Evolutionary conservation across 2,113 vertebrate species (phyloP).

Genomic region (Passer domesticus): DNA sequence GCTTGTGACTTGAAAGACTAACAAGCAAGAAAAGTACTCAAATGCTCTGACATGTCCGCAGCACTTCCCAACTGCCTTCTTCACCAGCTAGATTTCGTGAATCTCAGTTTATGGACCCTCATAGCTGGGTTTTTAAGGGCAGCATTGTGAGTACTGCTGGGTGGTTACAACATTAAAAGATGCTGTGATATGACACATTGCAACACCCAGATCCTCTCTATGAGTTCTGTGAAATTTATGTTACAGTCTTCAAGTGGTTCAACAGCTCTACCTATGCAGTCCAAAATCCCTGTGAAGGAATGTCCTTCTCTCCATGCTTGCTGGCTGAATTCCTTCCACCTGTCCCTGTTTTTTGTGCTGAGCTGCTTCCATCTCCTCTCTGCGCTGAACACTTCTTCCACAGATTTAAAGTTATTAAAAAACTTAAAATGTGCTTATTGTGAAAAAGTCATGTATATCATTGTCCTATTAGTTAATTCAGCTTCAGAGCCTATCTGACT

Average conservation of each 20-base stretch:
- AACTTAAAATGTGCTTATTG: background rate
- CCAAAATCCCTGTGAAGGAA: background rate
- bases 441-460: background rate
- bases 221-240: background rate
- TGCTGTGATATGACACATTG: background rate
- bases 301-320: background rate
- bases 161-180: background rate
- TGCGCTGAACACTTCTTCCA: background rate
- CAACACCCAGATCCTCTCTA: background rate
- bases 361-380: background rate
- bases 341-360: background rate
- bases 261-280: background rate
- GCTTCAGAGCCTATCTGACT: background rate
- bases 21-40: background rate
- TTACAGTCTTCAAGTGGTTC: background rate
- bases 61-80: background rate
- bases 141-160: background rate
- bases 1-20: background rate
- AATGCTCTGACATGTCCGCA: background rate
- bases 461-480: background rate
- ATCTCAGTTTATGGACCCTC: background rate
- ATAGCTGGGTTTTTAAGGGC: rapidly evolving
- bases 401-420: background rate
- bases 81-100: background rate
- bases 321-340: background rate